Base-by-base conservation (phyloP, 2,888 invertebrate genomes). In the Polyommatus iphigenia region DNA sequence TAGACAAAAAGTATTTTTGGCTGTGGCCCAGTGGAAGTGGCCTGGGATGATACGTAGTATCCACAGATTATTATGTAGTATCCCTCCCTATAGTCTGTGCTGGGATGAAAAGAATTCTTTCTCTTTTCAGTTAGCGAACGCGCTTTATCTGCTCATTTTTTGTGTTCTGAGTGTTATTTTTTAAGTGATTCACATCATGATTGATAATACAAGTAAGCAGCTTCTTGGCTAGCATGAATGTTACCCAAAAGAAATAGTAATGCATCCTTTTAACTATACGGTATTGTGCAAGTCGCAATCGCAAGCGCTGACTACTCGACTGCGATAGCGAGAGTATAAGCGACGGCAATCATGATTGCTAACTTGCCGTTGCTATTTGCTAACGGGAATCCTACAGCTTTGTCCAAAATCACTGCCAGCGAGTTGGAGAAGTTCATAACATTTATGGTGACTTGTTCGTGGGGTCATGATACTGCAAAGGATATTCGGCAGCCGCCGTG, bases 361-460 rank as follows among this genome's bases (percentile, higher is more conserved):
- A 96, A 96, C 89, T 92, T 96, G 87, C 96, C 96, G 83, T 94
- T 96, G 83, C 90, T 97, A 77, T 96, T 97, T 85, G 95, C 96
- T 81, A 95, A 96, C 86, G 96, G 96, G 82, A 95, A 96, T 87
- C 96, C 97, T 76, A 96, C 95, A 78, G 96, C 96, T 75, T 88
- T 96, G 83, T 94, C 95, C 80, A 95, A 95, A 85, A 95, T 96
- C 82, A 94, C 95, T 46, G 92, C 95, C 86, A 90, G 88, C 78
- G 96, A 96, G 86, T 88, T 96, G 84, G 96, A 96, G 91, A 95
- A 95, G 83, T 96, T 96, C 87, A 95, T 96, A 85, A 95, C 96
- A 81, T 96, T 96, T 87, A 96, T 96, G 96, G 96, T 96, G 82
- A 96, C 96, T 86, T 96, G 96, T 91, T 96, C 96, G 75, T 94